A percentile compares a stretch with the other conserved stretches of the same genome.
Evolutionary conservation across 2,113 vertebrate species (phyloP).

Genomic region (Platichthys flesus): DNA sequence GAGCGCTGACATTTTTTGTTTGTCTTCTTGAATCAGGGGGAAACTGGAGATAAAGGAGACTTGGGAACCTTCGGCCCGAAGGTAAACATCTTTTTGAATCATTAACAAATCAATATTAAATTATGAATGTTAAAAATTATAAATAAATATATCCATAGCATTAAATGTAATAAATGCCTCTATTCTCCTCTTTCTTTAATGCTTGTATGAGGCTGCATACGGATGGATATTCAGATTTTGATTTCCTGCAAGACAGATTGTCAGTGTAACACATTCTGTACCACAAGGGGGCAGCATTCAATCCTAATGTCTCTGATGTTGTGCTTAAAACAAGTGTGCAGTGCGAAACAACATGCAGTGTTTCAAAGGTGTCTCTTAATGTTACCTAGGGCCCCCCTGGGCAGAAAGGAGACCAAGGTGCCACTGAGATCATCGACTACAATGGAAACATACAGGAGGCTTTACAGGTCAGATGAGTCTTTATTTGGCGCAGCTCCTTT

Average conservation of each 20-base stretch:
- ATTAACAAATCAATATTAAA: neutral
- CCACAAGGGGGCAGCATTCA: slow-evolving; percentile 58
- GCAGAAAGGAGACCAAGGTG: slow-evolving; percentile 95
- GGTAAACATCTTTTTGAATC: slow-evolving; percentile 72
- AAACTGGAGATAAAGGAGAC: slow-evolving; percentile 91
- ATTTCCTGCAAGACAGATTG: neutral
- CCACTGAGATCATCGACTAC: slow-evolving; percentile 98
- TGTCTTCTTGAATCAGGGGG: slow-evolving; percentile 84
- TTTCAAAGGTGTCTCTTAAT: slow-evolving; percentile 13
- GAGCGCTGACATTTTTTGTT: neutral
- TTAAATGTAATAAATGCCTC: too few species aligned
- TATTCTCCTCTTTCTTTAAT: too few species aligned
- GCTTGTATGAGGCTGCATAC: too few species aligned
- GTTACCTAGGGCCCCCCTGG: slow-evolving; percentile 90
- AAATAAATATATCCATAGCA: too few species aligned
- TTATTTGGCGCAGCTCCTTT: neutral
- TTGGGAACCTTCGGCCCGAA: slow-evolving; percentile 86
- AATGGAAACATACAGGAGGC: slow-evolving; percentile 98
- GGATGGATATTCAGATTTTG: too few species aligned
- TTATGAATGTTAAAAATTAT: neutral
- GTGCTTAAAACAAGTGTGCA: neutral
- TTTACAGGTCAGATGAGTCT: slow-evolving; percentile 87
- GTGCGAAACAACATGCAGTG: neutral
- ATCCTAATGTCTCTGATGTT: neutral
- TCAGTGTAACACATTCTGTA: neutral